phyloP scores from a whole-genome alignment of 2,797 vertebrate genomes.

The Steatocranus sp. region DNA sequence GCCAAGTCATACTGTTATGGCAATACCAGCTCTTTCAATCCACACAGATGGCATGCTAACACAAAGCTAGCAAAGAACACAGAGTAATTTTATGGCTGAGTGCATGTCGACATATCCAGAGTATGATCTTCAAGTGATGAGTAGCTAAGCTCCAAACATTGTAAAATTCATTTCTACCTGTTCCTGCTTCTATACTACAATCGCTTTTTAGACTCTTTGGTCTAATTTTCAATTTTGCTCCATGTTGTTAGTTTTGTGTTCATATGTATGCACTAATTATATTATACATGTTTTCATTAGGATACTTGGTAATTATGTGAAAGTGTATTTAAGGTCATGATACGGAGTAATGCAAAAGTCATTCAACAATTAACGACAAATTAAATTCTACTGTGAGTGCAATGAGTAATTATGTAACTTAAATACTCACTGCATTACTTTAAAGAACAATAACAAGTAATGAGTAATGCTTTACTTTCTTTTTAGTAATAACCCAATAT shows the following conservation, averaged over 20 bases:
- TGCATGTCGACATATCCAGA: not conserved
- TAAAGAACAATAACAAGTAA: not conserved
- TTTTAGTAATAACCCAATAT: not conserved
- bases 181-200: not conserved
- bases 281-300: not conserved
- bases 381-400: not conserved
- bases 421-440: not conserved
- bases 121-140: not conserved
- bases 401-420: not conserved
- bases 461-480: not conserved
- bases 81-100: not conserved
- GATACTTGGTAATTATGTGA: not conserved
- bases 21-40: not conserved
- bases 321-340: not conserved
- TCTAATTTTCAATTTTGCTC: not conserved
- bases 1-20: not conserved
- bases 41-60: not conserved
- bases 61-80: not conserved
- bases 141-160: not conserved
- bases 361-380: not conserved
- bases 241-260: not conserved
- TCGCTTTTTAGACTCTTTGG: accelerated
- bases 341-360: not conserved
- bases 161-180: not conserved
- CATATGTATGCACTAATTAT: not conserved